A percentile compares a stretch with the other conserved stretches of the same genome.
phyloP scores from a whole-genome alignment of 2,888 invertebrate genomes.

The Iphiclides podalirius region DNA sequence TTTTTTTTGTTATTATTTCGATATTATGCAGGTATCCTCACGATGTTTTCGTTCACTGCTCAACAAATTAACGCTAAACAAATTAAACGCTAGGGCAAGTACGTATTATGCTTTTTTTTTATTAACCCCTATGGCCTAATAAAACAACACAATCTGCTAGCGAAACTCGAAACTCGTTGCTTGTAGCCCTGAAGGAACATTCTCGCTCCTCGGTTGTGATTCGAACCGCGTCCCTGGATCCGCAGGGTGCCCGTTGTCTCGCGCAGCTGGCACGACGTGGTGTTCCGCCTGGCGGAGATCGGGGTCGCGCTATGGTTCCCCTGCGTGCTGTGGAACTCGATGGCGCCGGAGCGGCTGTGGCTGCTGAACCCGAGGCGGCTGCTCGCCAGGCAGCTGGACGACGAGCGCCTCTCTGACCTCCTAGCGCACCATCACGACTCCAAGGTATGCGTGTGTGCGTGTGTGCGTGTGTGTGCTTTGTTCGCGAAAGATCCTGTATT shows the following conservation, averaged over 20 bases:
- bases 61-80: too few relatives aligned
- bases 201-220: too few relatives aligned
- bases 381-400: conserved; percentile 84
- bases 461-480: not conserved
- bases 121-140: too few relatives aligned
- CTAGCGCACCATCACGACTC: conserved; percentile 48
- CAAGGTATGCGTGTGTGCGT: conserved; percentile 50
- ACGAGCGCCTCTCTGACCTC: conserved; percentile 70
- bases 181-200: too few relatives aligned
- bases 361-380: conserved; percentile 94
- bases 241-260: conserved; percentile 93
- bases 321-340: conserved; percentile 97
- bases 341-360: conserved; percentile 96
- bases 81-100: too few relatives aligned
- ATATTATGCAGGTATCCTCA: too few relatives aligned
- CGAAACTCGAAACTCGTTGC: too few relatives aligned
- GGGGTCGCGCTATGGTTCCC: conserved; percentile 97
- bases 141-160: too few relatives aligned
- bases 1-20: too few relatives aligned
- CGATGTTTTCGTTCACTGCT: too few relatives aligned
- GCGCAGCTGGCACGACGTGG: conserved; percentile 94
- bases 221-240: too few relatives aligned
- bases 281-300: conserved; percentile 94
- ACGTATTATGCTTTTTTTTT: too few relatives aligned
- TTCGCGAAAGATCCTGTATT: not conserved